These are phyloP conservation scores for Spilogale gracilis DNA, from an alignment of 2,113 vertebrate genomes.

Conservation along the genomic window DNA sequence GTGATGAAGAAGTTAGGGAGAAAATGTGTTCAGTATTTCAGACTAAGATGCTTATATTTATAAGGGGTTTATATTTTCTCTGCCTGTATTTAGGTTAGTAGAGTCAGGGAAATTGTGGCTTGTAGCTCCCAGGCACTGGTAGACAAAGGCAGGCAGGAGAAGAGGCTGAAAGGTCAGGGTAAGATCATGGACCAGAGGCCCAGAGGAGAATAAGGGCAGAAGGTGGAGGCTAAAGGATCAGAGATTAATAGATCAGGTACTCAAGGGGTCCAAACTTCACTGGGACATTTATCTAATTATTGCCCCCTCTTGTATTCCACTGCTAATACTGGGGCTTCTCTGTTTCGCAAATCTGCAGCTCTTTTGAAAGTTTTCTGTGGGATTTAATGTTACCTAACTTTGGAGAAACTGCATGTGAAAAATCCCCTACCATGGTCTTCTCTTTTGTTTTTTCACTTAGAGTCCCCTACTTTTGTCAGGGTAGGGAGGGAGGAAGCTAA, in stretches of 20 bases:
- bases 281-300: neutral
- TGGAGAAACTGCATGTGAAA: neutral
- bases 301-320: neutral
- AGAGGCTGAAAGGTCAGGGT: neutral
- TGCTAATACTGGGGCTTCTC: neutral
- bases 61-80: neutral
- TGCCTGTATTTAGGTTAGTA: neutral
- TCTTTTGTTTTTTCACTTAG: neutral
- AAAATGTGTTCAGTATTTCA: constrained; percentile 12
- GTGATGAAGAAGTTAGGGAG: neutral
- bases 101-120: neutral
- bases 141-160: neutral
- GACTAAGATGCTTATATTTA: neutral
- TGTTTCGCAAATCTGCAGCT: neutral
- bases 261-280: neutral
- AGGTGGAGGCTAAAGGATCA: neutral
- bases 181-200: neutral
- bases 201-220: neutral
- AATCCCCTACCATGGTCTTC: neutral
- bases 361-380: neutral
- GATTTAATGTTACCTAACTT: neutral
- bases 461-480: neutral
- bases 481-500: neutral
- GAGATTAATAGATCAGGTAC: neutral
- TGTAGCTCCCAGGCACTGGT: neutral